A percentile compares a stretch with the other conserved stretches of the same genome.
phyloP scores from a whole-genome alignment of 2,113 vertebrate species.

The Todiramphus chloris region DNA sequence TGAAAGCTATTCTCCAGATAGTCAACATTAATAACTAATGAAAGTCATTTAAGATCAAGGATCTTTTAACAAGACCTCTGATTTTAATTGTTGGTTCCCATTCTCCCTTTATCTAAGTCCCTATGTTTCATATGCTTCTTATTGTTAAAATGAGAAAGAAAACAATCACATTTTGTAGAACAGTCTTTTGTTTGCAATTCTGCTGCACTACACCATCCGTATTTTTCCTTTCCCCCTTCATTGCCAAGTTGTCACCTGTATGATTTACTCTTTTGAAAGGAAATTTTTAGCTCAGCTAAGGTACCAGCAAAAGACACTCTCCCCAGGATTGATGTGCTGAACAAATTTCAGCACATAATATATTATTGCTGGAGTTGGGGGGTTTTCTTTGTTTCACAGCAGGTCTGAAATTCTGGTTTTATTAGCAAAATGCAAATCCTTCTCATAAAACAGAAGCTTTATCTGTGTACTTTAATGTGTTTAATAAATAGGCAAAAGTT shows the following conservation, averaged over 20 bases:
- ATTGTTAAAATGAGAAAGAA: neutral
- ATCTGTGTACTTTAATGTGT: neutral
- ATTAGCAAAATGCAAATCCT: neutral
- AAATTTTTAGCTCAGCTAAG: neutral
- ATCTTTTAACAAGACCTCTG: neutral
- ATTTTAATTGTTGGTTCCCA: neutral
- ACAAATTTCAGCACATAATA: neutral
- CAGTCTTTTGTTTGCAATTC: neutral
- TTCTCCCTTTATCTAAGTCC: neutral
- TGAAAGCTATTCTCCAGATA: neutral
- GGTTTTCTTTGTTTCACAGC: neutral
- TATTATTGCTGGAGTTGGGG: neutral
- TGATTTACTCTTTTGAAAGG: neutral
- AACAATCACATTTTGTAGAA: neutral
- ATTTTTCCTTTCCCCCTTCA: neutral
- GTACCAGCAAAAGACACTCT: neutral
- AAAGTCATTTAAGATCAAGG: neutral
- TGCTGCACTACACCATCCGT: neutral
- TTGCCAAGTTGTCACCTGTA: neutral
- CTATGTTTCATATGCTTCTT: neutral
- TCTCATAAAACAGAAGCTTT: neutral
- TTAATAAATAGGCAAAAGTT: neutral
- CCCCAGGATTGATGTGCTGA: neutral
- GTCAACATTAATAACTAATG: neutral
- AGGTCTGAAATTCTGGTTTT: neutral